Conservation (phyloP, 2,888 invertebrate species). For the Clivina fossor region DNA sequence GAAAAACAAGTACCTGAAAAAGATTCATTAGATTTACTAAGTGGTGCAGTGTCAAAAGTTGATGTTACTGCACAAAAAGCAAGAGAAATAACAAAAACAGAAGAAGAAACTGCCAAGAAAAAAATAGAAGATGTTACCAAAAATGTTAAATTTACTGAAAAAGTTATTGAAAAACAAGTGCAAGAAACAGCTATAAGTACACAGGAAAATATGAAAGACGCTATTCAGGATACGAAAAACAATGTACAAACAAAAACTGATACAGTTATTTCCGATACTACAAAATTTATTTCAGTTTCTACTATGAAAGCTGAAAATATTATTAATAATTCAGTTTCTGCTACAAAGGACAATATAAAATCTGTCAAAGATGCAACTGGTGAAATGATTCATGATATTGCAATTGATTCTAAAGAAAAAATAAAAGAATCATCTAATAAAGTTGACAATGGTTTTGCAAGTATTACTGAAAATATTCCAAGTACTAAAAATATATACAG, state of each 20-base stretch:
- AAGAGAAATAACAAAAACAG: slow-evolving; percentile 2
- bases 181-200: too few species aligned
- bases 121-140: slow-evolving; percentile 9
- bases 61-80: slow-evolving; percentile 14
- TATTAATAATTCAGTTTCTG: background rate
- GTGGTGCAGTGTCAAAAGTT: slow-evolving; percentile 20
- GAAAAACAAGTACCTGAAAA: slow-evolving; percentile 24
- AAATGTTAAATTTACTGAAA: too few species aligned
- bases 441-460: too few species aligned
- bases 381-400: background rate
- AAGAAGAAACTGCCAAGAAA: slow-evolving; percentile 2
- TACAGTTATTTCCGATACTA: too few species aligned
- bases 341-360: slow-evolving; percentile 14
- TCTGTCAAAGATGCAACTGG: slow-evolving; percentile 9
- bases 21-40: slow-evolving; percentile 6
- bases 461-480: too few species aligned
- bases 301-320: too few species aligned
- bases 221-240: too few species aligned
- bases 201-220: too few species aligned
- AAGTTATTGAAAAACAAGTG: too few species aligned
- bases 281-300: too few species aligned
- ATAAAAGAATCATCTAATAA: slow-evolving; percentile 33
- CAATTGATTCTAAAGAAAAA: slow-evolving; percentile 12
- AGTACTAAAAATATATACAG: too few species aligned
- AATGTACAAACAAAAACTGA: too few species aligned